Conservation (phyloP, 2,888 invertebrate genomes). For the Sisyra terminalis region DNA sequence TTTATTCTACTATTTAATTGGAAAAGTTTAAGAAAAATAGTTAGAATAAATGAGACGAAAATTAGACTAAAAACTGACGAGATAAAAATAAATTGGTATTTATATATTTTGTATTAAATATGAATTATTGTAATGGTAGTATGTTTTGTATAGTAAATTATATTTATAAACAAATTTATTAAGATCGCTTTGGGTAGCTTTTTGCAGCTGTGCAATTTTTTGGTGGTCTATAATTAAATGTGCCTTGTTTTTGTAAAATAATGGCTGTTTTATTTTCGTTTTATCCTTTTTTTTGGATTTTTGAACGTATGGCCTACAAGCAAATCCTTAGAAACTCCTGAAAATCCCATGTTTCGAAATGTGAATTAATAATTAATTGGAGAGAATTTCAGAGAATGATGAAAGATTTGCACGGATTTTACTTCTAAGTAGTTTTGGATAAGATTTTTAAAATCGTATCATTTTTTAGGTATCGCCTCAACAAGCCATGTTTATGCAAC, state of each 20-base stretch:
- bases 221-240: constrained; percentile 8
- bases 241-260: constrained; percentile 11
- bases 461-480: constrained; percentile 23
- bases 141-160: constrained; percentile 7
- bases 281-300: constrained; percentile 9
- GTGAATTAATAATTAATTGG: too few relatives aligned
- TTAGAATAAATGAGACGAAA: too few relatives aligned
- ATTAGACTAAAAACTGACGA: too few relatives aligned
- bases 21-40: too few relatives aligned
- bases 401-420: too few relatives aligned
- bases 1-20: too few relatives aligned
- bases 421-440: constrained; percentile 7
- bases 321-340: too few relatives aligned
- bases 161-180: neutral
- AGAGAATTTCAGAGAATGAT: too few relatives aligned
- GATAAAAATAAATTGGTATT: too few relatives aligned
- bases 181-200: constrained; percentile 7
- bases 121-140: constrained; percentile 5
- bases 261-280: constrained; percentile 8
- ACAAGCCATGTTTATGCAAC: constrained; percentile 38
- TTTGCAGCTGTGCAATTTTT: constrained; percentile 6
- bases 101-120: constrained; percentile 1
- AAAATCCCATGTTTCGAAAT: too few relatives aligned
- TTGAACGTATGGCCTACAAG: too few relatives aligned
- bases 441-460: constrained; percentile 7